Base-by-base conservation (phyloP, 2,888 invertebrate species). In the Stenolophus ochropezus region DNA sequence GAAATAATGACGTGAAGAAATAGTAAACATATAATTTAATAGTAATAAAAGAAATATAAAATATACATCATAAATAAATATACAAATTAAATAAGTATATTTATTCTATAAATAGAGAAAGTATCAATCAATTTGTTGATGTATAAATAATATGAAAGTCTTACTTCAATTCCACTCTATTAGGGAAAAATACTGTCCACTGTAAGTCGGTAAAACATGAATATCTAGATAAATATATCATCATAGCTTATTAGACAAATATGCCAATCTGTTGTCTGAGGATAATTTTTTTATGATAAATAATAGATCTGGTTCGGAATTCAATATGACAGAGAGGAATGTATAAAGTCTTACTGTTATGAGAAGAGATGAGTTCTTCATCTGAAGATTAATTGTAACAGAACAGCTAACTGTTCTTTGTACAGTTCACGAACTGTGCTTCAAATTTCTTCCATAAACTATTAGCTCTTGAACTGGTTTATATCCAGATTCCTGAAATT, bases 301-400 rank as follows among this genome's bases (percentile, higher is more conserved):
- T n/a, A n/a, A n/a, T n/a, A n/a, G n/a, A n/a, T n/a, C n/a, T n/a
- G n/a, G n/a, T n/a, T n/a, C n/a, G n/a, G n/a, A n/a, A 33, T 42
- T 42, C 8, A 42, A 11, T 11, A 42, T 42, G 33, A 42, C 33
- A 8, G 33, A 8, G 11, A 11, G 33, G 33, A 42, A 42, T 42
- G 33, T 42, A 11, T 42, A 8, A 6, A 11, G 33, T 42, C 33
- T 4, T 42, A 42, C 33, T 42, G 33, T 42, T 42, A 42, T 42
- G 6, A 51, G 11, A 2, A 14, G n/a, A 14, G n/a, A 61, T 11
- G 21, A 61, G 6, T 61, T 14, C n/a, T 51, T 51, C 25, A 23
- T 23, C 25, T 42, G 20, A 61, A 23, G 61, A 23, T 61, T 61
- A 23, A 61, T 25, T 61, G 23, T 61, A 61, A 61, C 25, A 20